A percentile compares a stretch with the other conserved stretches of the same genome.
phyloP scores from a whole-genome alignment of 2,797 vertebrate genomes.

The Pachyuromys duprasi region DNA sequence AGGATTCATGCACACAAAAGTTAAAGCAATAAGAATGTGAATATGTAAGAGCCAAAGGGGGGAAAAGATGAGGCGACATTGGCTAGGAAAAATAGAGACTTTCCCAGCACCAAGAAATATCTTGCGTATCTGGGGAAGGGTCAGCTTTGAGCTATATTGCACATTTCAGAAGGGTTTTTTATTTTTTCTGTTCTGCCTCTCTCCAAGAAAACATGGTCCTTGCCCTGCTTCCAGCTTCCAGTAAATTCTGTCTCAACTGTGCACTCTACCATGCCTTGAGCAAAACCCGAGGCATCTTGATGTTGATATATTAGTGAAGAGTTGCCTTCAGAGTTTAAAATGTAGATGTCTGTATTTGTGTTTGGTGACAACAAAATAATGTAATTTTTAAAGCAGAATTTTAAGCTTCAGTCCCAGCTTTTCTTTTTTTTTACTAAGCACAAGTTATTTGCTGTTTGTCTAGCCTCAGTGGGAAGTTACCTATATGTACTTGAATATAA shows the following conservation, averaged over 20 bases:
- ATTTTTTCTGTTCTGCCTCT: background rate
- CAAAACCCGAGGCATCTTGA: background rate
- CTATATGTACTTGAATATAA: background rate
- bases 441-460: background rate
- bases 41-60: background rate
- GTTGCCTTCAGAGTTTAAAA: background rate
- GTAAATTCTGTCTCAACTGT: background rate
- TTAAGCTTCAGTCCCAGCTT: background rate
- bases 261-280: background rate
- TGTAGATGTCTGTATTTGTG: background rate
- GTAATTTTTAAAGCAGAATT: constrained; percentile 6
- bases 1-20: background rate
- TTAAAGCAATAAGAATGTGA: background rate
- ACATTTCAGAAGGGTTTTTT: background rate
- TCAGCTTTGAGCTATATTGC: background rate
- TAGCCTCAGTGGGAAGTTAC: background rate
- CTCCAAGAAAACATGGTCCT: background rate
- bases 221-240: background rate
- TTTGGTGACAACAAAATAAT: background rate
- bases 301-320: background rate
- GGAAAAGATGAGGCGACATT: background rate
- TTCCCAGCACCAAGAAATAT: fast-evolving
- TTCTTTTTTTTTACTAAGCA: background rate
- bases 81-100: background rate
- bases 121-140: background rate